Percentiles rank a stretch among this genome's conserved stretches.
Evolutionary conservation across 2,888 invertebrate species (phyloP).

Genomic region (Pristionchus mayeri): DNA sequence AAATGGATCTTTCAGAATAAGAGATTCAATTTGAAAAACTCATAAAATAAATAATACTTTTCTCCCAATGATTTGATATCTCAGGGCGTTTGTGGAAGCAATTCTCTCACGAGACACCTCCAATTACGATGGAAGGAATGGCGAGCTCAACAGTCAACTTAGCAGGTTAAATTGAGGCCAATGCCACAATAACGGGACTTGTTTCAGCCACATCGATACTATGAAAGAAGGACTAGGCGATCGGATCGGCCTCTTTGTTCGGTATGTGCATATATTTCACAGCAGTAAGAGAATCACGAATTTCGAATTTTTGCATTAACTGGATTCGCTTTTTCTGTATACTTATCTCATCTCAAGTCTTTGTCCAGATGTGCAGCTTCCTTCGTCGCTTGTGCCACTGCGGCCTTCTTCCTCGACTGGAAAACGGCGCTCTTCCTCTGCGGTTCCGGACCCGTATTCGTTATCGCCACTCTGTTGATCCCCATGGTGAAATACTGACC

Average conservation of each 20-base stretch:
- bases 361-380: neutral
- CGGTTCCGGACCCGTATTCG: neutral
- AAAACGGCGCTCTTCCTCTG: neutral
- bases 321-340: neutral
- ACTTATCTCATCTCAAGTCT: neutral
- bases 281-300: too few relatives aligned
- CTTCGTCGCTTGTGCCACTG: neutral
- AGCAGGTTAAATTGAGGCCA: neutral
- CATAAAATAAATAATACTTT: too few relatives aligned
- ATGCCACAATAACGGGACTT: neutral
- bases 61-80: too few relatives aligned
- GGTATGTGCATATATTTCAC: neutral
- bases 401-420: neutral
- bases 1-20: too few relatives aligned
- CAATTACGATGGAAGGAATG: neutral
- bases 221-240: conserved; percentile 1
- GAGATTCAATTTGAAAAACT: too few relatives aligned
- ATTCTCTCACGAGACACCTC: neutral
- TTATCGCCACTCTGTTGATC: neutral
- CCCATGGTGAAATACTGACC: neutral
- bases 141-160: neutral
- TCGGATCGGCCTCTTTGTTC: neutral
- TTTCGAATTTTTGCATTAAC: too few relatives aligned
- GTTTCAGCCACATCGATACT: conserved; percentile 8
- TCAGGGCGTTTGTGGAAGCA: neutral